phyloP scores from a whole-genome alignment of 2,797 vertebrate species.

The Synaphobranchus kaupii region DNA sequence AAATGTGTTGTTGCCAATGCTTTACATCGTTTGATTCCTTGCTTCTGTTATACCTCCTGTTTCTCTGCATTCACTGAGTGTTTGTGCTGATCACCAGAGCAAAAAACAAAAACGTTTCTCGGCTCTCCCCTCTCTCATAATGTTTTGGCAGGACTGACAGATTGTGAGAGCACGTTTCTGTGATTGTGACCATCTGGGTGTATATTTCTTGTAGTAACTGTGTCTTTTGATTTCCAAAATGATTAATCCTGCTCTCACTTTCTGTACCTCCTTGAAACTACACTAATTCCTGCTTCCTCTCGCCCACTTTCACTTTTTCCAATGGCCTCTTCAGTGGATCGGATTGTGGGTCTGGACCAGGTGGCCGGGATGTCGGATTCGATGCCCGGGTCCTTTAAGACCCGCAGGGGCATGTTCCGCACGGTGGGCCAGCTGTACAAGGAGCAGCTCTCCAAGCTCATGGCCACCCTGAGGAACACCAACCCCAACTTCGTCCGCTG shows the following conservation, averaged over 20 bases:
- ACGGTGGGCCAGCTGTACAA: constrained; percentile 86
- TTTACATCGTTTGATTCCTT: not conserved
- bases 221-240: not conserved
- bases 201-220: not conserved
- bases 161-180: not conserved
- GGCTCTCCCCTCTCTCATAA: not conserved
- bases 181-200: not conserved
- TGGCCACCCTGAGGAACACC: constrained; percentile 84
- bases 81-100: not conserved
- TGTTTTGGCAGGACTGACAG: not conserved
- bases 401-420: constrained; percentile 86
- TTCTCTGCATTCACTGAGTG: not conserved
- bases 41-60: no score
- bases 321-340: constrained; percentile 72
- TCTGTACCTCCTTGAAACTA: not conserved
- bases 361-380: constrained; percentile 85
- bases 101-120: not conserved
- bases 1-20: not conserved
- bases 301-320: not conserved
- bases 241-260: not conserved
- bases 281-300: not conserved
- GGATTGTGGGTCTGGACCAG: constrained; percentile 86
- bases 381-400: constrained; percentile 81
- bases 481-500: constrained; percentile 88
- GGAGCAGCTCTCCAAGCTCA: constrained; percentile 83